A percentile compares a stretch with the other conserved stretches of the same genome.
Conservation (phyloP, 2,888 invertebrate species). For the Patella depressa region DNA sequence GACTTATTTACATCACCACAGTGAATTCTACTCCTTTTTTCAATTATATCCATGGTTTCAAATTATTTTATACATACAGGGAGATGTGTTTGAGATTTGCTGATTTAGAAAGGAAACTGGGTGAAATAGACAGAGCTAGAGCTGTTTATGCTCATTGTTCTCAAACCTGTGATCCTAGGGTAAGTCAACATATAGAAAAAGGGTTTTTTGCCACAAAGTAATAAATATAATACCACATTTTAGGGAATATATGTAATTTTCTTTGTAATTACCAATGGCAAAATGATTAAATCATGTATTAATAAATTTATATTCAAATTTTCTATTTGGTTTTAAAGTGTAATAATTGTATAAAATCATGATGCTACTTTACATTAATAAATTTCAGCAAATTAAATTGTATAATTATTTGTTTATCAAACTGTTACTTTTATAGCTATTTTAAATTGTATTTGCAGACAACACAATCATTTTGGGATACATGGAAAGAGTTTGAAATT, state of each 20-base stretch:
- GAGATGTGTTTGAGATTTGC: conserved; percentile 97
- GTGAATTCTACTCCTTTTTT: no score
- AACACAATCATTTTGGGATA: conserved; percentile 89
- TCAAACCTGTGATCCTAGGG: conserved; percentile 98
- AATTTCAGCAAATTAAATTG: no score
- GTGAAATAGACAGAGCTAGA: conserved; percentile 97
- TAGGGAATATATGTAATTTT: no score
- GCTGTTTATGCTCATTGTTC: conserved; percentile 98
- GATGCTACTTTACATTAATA: no score
- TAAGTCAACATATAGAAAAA: conserved; percentile 69
- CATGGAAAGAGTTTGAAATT: conserved; percentile 99
- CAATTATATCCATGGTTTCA: neutral
- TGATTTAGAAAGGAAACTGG: conserved; percentile 97
- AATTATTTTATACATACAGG: conserved; percentile 69
- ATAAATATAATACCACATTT: no score
- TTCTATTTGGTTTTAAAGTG: no score
- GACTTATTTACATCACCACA: no score
- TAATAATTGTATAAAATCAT: no score
- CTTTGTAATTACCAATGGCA: neutral
- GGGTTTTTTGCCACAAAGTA: no score
- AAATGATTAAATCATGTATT: neutral
- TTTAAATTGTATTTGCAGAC: conserved; percentile 45
- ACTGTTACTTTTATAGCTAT: neutral
- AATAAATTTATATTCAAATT: neutral
- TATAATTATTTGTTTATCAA: neutral